Evolutionary conservation across 2,888 invertebrate genomes (phyloP), one percentile per base, ranked within the genome.

Genomic region (Morpho deidamia): DNA sequence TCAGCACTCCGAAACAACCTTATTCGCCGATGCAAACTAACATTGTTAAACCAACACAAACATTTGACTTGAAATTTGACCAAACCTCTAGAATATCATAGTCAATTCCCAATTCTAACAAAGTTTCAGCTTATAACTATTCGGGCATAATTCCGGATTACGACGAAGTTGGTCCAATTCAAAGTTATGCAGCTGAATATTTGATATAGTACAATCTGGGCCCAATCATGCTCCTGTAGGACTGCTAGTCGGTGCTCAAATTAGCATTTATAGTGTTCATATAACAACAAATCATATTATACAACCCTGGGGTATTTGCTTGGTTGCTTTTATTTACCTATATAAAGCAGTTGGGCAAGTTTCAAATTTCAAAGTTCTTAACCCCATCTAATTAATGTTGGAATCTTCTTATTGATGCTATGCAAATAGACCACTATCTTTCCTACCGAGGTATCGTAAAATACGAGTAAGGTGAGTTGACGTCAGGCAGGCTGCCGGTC

Each of bases 91-190:
- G 34, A 49, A 49, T 49, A 49, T 49, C 49, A 49, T 49, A 49
- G 49, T 49, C 14, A 49, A 49, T 49, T 42, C 42, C 14, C 49
- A 49, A 49, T 49, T 41, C 49, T 42, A 49, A 34, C 41, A 42
- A 49, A 49, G 42, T 49, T 49, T 49, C 42, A 42, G 49, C 42
- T 42, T 49, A 42, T 49, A 49, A 49, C 49, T 49, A 49, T 49
- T 49, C 49, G 42, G 49, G 49, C 49, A 49, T 49, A 49, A 49
- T 49, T 49, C 49, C 49, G 49, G 49, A 49, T 49, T 49, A 49
- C 49, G 49, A 42, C 49, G 42, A 49, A 49, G 49, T 49, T 49
- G 49, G 12, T 14, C 32, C 49, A 11, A 42, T 42, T 49, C 49
- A 42, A 49, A 49, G 49, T 49, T 48, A 48, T 48, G 48, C 48